Evolutionary conservation across 2,888 invertebrate species (phyloP).

Genomic region (Dicranocentrus wangi): DNA sequence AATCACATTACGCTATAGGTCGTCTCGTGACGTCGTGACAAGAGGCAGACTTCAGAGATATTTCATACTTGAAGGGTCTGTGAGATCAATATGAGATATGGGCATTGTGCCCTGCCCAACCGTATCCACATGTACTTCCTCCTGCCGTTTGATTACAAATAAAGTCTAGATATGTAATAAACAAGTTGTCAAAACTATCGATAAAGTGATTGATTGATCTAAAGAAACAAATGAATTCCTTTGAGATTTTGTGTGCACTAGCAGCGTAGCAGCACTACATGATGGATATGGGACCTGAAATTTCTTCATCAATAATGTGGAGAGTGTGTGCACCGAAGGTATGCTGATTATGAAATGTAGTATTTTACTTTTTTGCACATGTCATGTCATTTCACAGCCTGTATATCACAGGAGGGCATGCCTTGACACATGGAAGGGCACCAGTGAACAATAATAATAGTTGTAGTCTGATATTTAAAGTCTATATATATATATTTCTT

Average conservation of each 20-base stretch:
- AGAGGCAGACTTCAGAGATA: too few species aligned
- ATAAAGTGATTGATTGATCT: slow-evolving; percentile 21
- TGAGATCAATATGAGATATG: too few species aligned
- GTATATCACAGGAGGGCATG: slow-evolving; percentile 35
- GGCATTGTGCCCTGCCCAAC: slow-evolving; percentile 2
- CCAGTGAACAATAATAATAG: too few species aligned
- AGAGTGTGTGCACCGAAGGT: not conserved
- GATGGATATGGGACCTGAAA: too few species aligned
- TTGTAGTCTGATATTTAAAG: too few species aligned
- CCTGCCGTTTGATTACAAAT: not conserved
- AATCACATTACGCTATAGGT: too few species aligned
- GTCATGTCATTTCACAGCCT: slow-evolving; percentile 50
- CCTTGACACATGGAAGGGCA: too few species aligned
- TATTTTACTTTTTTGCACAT: slow-evolving; percentile 14
- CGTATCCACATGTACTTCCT: slow-evolving; percentile 6
- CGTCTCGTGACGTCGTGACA: too few species aligned
- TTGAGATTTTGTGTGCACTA: not conserved
- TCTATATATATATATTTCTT: too few species aligned
- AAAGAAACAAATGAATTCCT: not conserved
- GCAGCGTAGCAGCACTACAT: too few species aligned
- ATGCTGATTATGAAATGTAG: not conserved
- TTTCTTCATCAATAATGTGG: not conserved
- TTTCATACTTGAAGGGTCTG: too few species aligned
- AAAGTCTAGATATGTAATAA: slow-evolving; percentile 13
- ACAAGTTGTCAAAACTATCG: slow-evolving; percentile 20